Evolutionary conservation across 2,888 invertebrate species (phyloP).

Genomic region (Drosophila kambysellisi): DNA sequence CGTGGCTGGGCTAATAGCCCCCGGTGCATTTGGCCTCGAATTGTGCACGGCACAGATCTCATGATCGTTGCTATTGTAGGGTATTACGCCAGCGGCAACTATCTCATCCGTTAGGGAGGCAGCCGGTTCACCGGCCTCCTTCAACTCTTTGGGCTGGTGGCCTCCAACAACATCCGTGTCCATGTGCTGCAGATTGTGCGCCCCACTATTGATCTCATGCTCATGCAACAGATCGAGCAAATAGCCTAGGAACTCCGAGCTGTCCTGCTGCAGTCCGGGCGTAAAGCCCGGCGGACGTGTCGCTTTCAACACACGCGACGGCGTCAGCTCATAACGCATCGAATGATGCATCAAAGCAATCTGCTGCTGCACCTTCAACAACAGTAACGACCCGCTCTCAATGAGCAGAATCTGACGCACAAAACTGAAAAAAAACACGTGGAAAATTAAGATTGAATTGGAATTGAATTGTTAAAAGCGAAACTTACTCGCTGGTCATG

Average conservation of each 20-base stretch:
- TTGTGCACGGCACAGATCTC: conserved; percentile 43
- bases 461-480: neutral
- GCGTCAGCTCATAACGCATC: conserved; percentile 88
- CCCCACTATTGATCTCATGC: conserved; percentile 86
- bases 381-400: conserved; percentile 86
- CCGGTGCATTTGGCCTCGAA: conserved; percentile 20
- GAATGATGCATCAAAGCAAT: conserved; percentile 91
- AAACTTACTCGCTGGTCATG: conserved; percentile 90
- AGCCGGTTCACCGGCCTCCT: conserved; percentile 6
- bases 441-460: neutral
- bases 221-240: conserved; percentile 88
- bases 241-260: conserved; percentile 93
- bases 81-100: conserved; percentile 61
- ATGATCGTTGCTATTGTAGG: conserved; percentile 61
- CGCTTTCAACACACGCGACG: conserved; percentile 89
- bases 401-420: conserved; percentile 88
- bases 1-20: conserved; percentile 31
- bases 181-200: conserved; percentile 37
- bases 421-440: conserved; percentile 86
- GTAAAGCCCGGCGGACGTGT: conserved; percentile 92
- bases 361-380: conserved; percentile 89
- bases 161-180: conserved; percentile 4
- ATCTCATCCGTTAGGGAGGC: conserved; percentile 49
- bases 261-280: conserved; percentile 93
- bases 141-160: conserved; percentile 20